Evolutionary conservation across 2,113 vertebrate genomes (phyloP).

Genomic region (Syngnathus typhle): DNA sequence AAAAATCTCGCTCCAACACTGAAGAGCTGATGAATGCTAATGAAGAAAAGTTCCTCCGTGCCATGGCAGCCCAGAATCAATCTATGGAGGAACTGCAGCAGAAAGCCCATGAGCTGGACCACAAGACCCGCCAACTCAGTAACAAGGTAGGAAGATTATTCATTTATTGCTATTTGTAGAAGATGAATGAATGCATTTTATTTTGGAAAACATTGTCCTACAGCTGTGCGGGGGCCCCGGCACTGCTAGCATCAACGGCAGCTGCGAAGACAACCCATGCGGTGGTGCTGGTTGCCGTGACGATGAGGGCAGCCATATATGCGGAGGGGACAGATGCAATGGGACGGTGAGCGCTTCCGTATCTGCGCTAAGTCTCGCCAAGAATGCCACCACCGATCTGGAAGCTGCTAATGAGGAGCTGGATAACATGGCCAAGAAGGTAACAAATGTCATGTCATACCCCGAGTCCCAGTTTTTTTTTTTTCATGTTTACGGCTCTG

Average conservation of each 20-base stretch:
- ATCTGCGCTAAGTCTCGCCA: slow-evolving; percentile 51
- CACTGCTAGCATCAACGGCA: slow-evolving; percentile 49
- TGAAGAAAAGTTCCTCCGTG: slow-evolving; percentile 47
- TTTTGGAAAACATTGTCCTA: not conserved
- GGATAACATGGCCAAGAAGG: slow-evolving; percentile 68
- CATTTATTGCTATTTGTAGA: too few relatives aligned
- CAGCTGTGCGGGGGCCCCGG: slow-evolving; percentile 70
- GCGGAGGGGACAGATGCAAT: slow-evolving; percentile 68
- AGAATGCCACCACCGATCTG: slow-evolving; percentile 59
- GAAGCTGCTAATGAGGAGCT: slow-evolving; percentile 62
- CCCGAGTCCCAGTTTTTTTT: not conserved
- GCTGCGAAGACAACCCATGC: slow-evolving; percentile 62
- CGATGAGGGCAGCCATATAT: slow-evolving; percentile 48
- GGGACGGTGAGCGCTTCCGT: slow-evolving; percentile 70
- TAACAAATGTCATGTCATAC: slow-evolving; percentile 22
- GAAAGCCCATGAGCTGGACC: slow-evolving; percentile 56
- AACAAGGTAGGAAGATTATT: slow-evolving; percentile 41
- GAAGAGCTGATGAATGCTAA: slow-evolving; percentile 53
- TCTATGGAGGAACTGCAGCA: slow-evolving; percentile 67
- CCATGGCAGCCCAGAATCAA: slow-evolving; percentile 55
- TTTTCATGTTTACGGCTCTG: not conserved
- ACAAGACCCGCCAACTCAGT: slow-evolving; percentile 50
- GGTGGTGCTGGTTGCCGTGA: slow-evolving; percentile 79
- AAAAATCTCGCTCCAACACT: not conserved
- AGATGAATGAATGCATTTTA: too few relatives aligned